Evolutionary conservation across 92 coral and sea anemone species (phyloP).

Genomic region (Porites rus): DNA sequence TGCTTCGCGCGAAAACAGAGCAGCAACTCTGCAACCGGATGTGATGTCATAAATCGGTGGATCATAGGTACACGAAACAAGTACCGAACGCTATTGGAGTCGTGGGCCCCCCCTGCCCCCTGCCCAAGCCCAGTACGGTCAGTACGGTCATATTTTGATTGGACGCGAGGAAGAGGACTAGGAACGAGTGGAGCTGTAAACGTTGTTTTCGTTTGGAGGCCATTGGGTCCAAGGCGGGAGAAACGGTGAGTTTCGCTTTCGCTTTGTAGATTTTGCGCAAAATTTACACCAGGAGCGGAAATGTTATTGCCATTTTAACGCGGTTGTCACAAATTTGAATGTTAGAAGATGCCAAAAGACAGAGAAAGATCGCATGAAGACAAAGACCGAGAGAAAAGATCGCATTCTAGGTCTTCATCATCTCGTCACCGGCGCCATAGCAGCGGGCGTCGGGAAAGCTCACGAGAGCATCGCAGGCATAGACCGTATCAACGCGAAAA

Average conservation of each 20-base stretch:
- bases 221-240: conserved; percentile 4
- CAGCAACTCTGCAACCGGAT: too few species aligned
- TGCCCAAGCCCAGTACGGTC: too few species aligned
- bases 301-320: neutral
- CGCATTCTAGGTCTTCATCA: conserved; percentile 11
- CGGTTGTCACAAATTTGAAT: neutral
- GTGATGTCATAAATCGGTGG: too few species aligned
- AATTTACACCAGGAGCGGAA: neutral
- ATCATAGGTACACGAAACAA: too few species aligned
- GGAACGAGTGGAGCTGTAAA: neutral
- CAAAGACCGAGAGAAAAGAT: neutral
- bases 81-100: too few species aligned
- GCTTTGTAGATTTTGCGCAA: neutral
- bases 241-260: neutral
- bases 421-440: neutral
- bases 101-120: too few species aligned
- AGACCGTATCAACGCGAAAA: conserved; percentile 10
- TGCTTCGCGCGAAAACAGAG: too few species aligned
- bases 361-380: conserved; percentile 7
- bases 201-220: neutral
- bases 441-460: neutral
- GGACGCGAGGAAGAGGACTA: neutral
- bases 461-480: conserved; percentile 13
- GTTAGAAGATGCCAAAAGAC: conserved; percentile 29
- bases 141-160: too few species aligned